Evolutionary conservation across 30 jellyfish, hydroid and myxozoan species (phyloP).

Genomic region (Pseudorhiza aurosa): DNA sequence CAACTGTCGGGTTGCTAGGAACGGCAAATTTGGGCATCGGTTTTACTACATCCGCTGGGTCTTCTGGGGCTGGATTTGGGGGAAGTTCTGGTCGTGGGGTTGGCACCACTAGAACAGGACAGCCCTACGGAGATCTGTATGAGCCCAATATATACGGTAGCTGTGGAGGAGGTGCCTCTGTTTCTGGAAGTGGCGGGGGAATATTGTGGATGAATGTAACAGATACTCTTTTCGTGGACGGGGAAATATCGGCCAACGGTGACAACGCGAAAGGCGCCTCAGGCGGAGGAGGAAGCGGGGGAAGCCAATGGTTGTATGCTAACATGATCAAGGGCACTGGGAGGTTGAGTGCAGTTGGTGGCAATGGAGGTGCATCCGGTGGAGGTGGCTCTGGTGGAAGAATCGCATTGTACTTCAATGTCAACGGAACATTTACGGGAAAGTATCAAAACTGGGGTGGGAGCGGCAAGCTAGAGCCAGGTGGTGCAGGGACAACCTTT

Average conservation of each 20-base stretch:
- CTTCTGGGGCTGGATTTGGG: slow-evolving; percentile 73
- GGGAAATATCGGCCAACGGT: slow-evolving; percentile 43
- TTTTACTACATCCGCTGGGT: slow-evolving; percentile 8
- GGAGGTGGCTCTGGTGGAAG: slow-evolving; percentile 78
- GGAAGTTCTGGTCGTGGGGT: slow-evolving; percentile 71
- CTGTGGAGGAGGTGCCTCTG: slow-evolving; percentile 70
- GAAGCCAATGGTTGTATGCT: slow-evolving; percentile 70
- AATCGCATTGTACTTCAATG: slow-evolving; percentile 57
- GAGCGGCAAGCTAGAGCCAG: slow-evolving; percentile 54
- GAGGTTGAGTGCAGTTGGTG: slow-evolving; percentile 45
- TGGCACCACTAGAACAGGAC: slow-evolving; percentile 35
- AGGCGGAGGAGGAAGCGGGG: slow-evolving; percentile 79
- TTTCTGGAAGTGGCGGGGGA: slow-evolving; percentile 75
- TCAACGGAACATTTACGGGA: slow-evolving; percentile 57
- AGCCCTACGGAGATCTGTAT: slow-evolving; percentile 63
- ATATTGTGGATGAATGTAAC: slow-evolving; percentile 61
- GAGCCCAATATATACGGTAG: slow-evolving; percentile 65
- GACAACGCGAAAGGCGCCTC: slow-evolving; percentile 21
- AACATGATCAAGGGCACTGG: slow-evolving; percentile 64
- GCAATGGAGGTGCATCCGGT: slow-evolving; percentile 48
- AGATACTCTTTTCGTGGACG: slow-evolving; percentile 52
- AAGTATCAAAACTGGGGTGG: slow-evolving; percentile 62
- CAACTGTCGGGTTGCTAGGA: slow-evolving; percentile 32
- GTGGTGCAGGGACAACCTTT: slow-evolving; percentile 71
- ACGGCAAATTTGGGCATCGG: slow-evolving; percentile 50